Conservation (phyloP, 2,113 vertebrate species). For the Pseudopipra pipra region DNA sequence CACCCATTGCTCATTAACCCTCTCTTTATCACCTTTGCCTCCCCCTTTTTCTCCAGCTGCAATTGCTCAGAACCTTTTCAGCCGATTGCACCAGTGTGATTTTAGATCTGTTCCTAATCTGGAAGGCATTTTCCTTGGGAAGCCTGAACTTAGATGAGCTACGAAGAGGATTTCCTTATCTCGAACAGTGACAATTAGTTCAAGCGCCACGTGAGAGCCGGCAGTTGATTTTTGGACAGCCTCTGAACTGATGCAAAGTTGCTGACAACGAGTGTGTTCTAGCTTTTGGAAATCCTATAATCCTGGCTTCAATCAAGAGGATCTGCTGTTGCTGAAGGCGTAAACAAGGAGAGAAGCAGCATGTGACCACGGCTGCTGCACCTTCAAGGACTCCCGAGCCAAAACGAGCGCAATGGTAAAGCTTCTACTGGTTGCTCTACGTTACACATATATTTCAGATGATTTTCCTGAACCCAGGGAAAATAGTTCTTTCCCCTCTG, state of each 20-base stretch:
- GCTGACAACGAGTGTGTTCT: constrained; percentile 34
- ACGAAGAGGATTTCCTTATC: constrained; percentile 45
- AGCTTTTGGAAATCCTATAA: constrained; percentile 67
- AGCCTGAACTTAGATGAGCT: background rate
- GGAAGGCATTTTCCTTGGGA: background rate
- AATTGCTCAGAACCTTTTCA: background rate
- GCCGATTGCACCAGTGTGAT: background rate
- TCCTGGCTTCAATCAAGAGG: constrained; percentile 58
- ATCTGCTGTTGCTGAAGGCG: constrained; percentile 58
- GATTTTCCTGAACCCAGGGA: background rate
- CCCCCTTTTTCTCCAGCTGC: background rate
- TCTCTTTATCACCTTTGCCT: background rate
- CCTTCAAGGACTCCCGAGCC: background rate
- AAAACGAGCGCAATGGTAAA: background rate
- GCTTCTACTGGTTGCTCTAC: background rate
- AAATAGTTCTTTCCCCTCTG: background rate
- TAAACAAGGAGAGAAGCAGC: constrained; percentile 51
- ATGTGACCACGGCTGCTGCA: constrained; percentile 24
- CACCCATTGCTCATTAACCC: background rate
- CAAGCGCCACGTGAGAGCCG: constrained; percentile 24
- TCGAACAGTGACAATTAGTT: background rate
- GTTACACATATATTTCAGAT: background rate
- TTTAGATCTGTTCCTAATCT: constrained; percentile 37
- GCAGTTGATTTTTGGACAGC: constrained; percentile 43
- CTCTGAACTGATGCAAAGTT: constrained; percentile 46